These are phyloP conservation scores for Teleopsis dalmanni DNA, from an alignment of 1,140 invertebrate genomes.

Conservation along the genomic window DNA sequence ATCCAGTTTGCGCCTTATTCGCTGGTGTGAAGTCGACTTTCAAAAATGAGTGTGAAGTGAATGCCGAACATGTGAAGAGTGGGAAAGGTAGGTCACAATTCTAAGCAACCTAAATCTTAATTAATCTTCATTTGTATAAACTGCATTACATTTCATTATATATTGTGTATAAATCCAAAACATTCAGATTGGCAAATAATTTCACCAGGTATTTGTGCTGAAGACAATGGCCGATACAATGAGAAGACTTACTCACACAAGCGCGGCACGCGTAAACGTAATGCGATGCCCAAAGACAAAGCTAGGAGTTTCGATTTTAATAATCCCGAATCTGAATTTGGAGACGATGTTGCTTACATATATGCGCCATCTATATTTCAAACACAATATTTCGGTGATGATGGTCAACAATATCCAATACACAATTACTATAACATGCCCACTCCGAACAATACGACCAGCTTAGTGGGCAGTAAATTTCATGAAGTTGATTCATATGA, in stretches of 20 bases:
- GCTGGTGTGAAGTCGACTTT: constrained; percentile 37
- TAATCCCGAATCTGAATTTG: not conserved
- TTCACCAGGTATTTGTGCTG: constrained; percentile 32
- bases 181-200: constrained; percentile 36
- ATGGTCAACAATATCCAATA: too few relatives aligned
- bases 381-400: too few relatives aligned
- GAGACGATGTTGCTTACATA: not conserved
- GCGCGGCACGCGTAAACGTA: constrained; percentile 2
- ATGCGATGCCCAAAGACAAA: not conserved
- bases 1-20: constrained; percentile 32
- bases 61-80: constrained; percentile 32
- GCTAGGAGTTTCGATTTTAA: not conserved
- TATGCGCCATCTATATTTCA: too few relatives aligned
- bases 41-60: constrained; percentile 33
- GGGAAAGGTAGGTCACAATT: constrained; percentile 19
- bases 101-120: not conserved
- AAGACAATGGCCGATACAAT: constrained; percentile 17
- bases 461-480: too few relatives aligned
- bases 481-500: too few relatives aligned
- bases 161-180: too few relatives aligned
- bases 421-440: too few relatives aligned
- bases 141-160: too few relatives aligned
- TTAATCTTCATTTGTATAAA: not conserved
- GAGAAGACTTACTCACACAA: not conserved
- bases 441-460: too few relatives aligned